Evolutionary conservation across 2,797 vertebrate genomes (phyloP).

Genomic region (Megaceryle alcyon): DNA sequence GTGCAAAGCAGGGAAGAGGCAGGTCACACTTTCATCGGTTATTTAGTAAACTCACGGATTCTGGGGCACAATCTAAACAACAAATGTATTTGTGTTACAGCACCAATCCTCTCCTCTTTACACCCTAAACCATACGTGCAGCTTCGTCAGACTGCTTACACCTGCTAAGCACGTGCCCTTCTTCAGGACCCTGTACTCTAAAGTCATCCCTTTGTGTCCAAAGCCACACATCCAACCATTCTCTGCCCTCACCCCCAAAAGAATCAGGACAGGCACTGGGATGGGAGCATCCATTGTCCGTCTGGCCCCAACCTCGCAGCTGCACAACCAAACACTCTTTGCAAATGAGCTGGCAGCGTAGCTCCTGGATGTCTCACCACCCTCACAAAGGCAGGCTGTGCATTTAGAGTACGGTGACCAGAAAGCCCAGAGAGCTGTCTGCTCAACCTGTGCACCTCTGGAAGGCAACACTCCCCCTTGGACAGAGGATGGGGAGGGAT

Average conservation of each 20-base stretch:
- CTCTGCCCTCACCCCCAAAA: neutral
- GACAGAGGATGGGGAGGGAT: neutral
- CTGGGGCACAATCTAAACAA: neutral
- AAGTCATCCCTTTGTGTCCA: neutral
- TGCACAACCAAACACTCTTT: neutral
- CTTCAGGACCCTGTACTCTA: neutral
- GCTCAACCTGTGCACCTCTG: neutral
- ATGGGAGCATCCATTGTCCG: neutral
- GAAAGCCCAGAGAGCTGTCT: neutral
- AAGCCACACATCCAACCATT: fast-evolving
- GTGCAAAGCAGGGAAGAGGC: neutral
- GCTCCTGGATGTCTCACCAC: neutral
- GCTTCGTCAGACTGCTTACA: neutral
- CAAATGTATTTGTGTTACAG: fast-evolving
- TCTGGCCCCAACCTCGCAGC: neutral
- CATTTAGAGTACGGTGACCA: neutral
- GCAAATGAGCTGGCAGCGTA: neutral
- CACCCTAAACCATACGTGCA: neutral
- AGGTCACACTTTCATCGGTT: neutral
- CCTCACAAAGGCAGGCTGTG: neutral
- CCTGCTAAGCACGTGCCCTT: neutral
- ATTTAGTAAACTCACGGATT: neutral
- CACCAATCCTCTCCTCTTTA: neutral
- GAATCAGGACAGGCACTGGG: neutral
- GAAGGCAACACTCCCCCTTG: neutral